Percentiles rank a stretch among this genome's conserved stretches.
phyloP scores from a whole-genome alignment of 2,797 vertebrate genomes.

The Hydrolagus colliei region DNA sequence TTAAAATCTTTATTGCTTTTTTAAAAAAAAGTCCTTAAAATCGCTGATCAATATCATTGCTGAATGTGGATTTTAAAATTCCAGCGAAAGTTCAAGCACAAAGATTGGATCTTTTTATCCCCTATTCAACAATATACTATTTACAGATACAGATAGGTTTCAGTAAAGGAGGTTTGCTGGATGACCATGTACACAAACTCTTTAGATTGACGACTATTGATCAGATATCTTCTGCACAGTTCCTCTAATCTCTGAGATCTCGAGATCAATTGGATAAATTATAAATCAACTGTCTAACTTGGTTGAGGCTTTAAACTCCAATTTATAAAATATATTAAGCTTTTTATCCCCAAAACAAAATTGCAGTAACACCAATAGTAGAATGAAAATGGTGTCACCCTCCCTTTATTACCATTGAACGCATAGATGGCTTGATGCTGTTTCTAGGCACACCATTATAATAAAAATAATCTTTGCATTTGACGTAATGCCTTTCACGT shows the following conservation, averaged over 20 bases:
- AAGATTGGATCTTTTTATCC: background rate
- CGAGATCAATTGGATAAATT: background rate
- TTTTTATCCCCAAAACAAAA: background rate
- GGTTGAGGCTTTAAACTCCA: background rate
- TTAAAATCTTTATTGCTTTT: background rate
- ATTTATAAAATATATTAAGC: background rate
- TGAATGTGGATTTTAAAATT: background rate
- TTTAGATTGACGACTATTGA: background rate
- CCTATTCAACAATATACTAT: background rate
- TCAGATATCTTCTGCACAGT: background rate
- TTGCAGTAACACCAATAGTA: background rate
- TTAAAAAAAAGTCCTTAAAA: background rate
- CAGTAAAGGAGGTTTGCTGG: background rate
- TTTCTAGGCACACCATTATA: too few species aligned
- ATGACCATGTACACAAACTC: background rate
- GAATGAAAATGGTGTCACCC: background rate
- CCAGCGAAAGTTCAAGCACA: background rate
- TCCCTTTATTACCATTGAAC: background rate
- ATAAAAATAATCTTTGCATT: too few species aligned
- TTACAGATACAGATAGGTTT: background rate
- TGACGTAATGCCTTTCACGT: too few species aligned
- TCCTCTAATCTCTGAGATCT: background rate
- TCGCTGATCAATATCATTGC: background rate
- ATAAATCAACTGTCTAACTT: background rate
- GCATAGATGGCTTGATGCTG: too few species aligned